Evolutionary conservation across 2,113 vertebrate genomes (phyloP).

Genomic region (Pteropus alecto): DNA sequence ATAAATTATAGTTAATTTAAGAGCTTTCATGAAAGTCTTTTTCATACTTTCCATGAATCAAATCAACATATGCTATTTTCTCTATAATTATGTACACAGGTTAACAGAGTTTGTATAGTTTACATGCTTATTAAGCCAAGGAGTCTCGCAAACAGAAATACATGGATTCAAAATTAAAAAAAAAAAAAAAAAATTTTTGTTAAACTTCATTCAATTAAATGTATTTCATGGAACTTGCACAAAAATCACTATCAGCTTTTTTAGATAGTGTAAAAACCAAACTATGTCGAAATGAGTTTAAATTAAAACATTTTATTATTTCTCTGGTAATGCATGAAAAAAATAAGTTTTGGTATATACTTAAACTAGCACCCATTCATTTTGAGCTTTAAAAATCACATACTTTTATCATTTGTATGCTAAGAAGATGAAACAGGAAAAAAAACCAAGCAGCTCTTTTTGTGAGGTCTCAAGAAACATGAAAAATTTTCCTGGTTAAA

Average conservation of each 20-base stretch:
- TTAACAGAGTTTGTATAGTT: neutral
- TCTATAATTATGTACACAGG: neutral
- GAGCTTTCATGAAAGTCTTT: neutral
- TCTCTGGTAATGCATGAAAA: slow-evolving; percentile 18
- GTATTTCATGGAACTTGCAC: neutral
- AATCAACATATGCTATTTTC: neutral
- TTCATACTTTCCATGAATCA: neutral
- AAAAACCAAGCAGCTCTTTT: slow-evolving; percentile 39
- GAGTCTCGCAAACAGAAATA: slow-evolving; percentile 32
- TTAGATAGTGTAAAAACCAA: neutral
- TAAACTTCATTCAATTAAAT: slow-evolving; percentile 7
- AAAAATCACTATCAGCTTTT: neutral
- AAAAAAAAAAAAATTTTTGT: neutral
- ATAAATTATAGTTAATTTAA: slow-evolving; percentile 19
- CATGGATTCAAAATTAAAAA: neutral
- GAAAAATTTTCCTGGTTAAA: slow-evolving; percentile 47
- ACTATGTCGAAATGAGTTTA: neutral
- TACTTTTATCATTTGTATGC: slow-evolving; percentile 13
- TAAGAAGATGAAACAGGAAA: neutral
- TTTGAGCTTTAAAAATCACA: slow-evolving; percentile 13
- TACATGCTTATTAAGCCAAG: neutral
- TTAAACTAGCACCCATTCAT: slow-evolving; percentile 17
- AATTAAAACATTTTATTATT: neutral
- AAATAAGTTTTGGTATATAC: neutral
- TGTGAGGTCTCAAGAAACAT: slow-evolving; percentile 47